Base-by-base conservation (phyloP, 2,797 vertebrate genomes). In the Peromyscus attwateri region DNA sequence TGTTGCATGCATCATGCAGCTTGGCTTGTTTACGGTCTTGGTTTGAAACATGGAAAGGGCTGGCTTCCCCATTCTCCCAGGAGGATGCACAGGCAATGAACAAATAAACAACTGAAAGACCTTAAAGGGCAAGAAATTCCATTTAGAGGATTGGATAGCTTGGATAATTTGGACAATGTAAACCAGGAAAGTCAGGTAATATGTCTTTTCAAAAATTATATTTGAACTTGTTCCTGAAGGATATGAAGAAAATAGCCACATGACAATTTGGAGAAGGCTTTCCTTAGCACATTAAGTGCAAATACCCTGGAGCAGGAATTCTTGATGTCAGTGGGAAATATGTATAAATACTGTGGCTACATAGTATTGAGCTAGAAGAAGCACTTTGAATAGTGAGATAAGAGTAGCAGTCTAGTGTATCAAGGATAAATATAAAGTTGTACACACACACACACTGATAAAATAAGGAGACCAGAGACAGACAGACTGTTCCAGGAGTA, bases 181-280 rank as follows among this genome's bases (percentile, higher is more conserved):
- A 49, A 82, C 6, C 17, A 68, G 3, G 11, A 3, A 77, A 14
- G 10, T 73, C 40, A 73, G 23, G 29, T 49, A 84, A 73, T 57
- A 43, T 9, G 43, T 84, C 57, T 70, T 92, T 85, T 73, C 46
- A 40, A 62, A 80, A 81, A 16, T 76, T 92, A 19, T 66, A 62
- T 88, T 46, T 95, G 73, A 83, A 85, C 13, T 95, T 79, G 10
- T 62, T n/a, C 49, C 49, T 89, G 77, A 93, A 82, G 73, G 29
- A 80, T 49, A 60, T 79, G 40, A 94, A 81, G 25, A 37, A 81
- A 91, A 14, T 8, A 76, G 23, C 5, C 19, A 23, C 19, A 27
- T 3, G 10, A 82, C 64, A 37, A 43, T 23, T 21, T 92, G 31
- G 31, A 7, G 46, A 92, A 71, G 79, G 84, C n/a, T 95, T 68